Base-by-base conservation (phyloP, 1,140 invertebrate genomes). In the Holcopasites calliopsidis region DNA sequence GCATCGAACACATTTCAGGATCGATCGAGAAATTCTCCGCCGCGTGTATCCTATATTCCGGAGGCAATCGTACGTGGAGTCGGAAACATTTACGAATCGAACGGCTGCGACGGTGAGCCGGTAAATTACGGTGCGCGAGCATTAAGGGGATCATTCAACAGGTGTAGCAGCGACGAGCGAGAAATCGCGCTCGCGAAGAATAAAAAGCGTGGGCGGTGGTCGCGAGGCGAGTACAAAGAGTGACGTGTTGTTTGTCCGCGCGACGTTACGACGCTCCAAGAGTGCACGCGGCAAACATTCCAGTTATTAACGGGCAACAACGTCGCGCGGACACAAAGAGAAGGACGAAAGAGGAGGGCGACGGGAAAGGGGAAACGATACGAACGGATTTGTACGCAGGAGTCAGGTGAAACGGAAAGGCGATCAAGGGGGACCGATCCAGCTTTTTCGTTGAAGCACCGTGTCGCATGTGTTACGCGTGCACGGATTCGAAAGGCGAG, bases 101-200 rank as follows among this genome's bases (percentile, higher is more conserved):
- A 66, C 49, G 47, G 21, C n/a, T n/a, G n/a, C 33, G 33, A 60
- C 18, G 26, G 11, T 47, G 21, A 38, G 3, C 5, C n/a, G 13
- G 49, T 73, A 44, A 73, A 65, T 73, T 49, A n/a, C 40, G 4
- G 33, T 18, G 13, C 8, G n/a, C 21, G 57, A 52, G 35, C 8
- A 57, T 58, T 42, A 76, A 60, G 61, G 13, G 38, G 73, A 72
- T 38, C 55, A 60, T 77, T 77, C 75, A 77, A 77, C 75, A 77
- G 75, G 75, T 77, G 74, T 61, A 71, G 1, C 66, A 18, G 66
- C 31, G 54, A 58, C 62, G 40, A 28, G 35, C 68, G 55, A 55
- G 47, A 52, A 33, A 74, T 57, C 28, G 71, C 55, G 18, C 33
- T 57, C 38, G 31, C 50, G 33, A 38, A 23, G 49, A 70, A 42